These are phyloP conservation scores for Dicentrarchus labrax DNA, from an alignment of 2,113 vertebrate species.

Conservation along the genomic window DNA sequence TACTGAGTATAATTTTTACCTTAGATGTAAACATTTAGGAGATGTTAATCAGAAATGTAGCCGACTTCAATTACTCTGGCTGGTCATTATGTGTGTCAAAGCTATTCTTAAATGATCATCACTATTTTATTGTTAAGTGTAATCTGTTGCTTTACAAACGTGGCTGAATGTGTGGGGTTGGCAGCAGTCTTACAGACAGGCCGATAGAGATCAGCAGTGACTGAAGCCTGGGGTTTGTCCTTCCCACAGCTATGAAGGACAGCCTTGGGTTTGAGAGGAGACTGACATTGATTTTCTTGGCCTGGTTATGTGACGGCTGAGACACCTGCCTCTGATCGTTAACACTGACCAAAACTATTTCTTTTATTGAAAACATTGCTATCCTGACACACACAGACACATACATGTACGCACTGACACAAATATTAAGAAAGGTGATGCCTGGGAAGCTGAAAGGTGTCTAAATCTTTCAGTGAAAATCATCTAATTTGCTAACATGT, in stretches of 20 bases:
- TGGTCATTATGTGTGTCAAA: background rate
- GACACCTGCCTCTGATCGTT: constrained; percentile 51
- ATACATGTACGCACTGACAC: background rate
- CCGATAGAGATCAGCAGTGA: constrained; percentile 69
- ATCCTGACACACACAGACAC: background rate
- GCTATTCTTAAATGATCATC: background rate
- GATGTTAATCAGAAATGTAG: background rate
- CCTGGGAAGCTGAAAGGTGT: background rate
- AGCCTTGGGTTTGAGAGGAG: constrained; percentile 60
- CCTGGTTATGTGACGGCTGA: constrained; percentile 58
- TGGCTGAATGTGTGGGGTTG: constrained; percentile 6
- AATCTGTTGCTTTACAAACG: constrained; percentile 18
- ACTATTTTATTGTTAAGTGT: background rate
- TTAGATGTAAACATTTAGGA: background rate
- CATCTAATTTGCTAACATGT: constrained; percentile 59
- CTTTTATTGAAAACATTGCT: constrained; percentile 2
- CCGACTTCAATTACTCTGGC: background rate
- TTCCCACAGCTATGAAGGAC: constrained; percentile 74
- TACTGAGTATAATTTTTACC: no score
- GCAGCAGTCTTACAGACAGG: constrained; percentile 39
- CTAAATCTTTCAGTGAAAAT: constrained; percentile 47
- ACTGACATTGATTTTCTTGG: constrained; percentile 68
- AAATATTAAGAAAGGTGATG: background rate
- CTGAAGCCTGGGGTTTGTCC: constrained; percentile 72
- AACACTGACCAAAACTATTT: constrained; percentile 25